A percentile compares a stretch with the other conserved stretches of the same genome.
Conservation (phyloP, 1,140 invertebrate genomes). For the Phenacoccus solenopsis region DNA sequence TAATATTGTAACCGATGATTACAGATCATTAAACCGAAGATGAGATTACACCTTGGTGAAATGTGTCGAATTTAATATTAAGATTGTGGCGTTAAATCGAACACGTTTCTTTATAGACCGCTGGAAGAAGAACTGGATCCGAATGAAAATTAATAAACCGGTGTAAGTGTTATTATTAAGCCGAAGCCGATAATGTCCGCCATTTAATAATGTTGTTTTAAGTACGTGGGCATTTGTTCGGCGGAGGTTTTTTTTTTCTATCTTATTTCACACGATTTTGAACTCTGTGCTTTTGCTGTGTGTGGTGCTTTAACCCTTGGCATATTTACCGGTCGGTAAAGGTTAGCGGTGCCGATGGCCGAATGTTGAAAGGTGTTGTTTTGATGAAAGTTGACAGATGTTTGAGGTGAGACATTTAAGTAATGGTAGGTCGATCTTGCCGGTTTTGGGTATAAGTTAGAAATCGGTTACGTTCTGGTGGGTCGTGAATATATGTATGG, state of each 20-base stretch:
- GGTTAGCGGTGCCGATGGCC: no score
- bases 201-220: not conserved
- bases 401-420: no score
- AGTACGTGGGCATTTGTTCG: not conserved
- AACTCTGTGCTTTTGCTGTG: not conserved
- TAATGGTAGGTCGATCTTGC: no score
- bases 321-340: not conserved
- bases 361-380: no score
- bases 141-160: not conserved
- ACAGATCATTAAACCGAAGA: constrained; percentile 1
- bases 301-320: not conserved
- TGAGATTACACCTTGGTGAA: not conserved
- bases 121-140: not conserved
- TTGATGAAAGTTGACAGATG: no score
- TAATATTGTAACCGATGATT: constrained; percentile 3
- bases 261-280: constrained; percentile 2
- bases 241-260: not conserved
- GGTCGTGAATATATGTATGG: no score
- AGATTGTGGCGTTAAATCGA: not conserved
- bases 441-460: no score
- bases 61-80: constrained; percentile 3
- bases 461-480: no score
- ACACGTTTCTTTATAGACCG: not conserved
- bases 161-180: not conserved
- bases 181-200: not conserved